These are phyloP conservation scores for Coregonus ussuriensis DNA, from an alignment of 2,797 vertebrate species.

Conservation along the genomic window DNA sequence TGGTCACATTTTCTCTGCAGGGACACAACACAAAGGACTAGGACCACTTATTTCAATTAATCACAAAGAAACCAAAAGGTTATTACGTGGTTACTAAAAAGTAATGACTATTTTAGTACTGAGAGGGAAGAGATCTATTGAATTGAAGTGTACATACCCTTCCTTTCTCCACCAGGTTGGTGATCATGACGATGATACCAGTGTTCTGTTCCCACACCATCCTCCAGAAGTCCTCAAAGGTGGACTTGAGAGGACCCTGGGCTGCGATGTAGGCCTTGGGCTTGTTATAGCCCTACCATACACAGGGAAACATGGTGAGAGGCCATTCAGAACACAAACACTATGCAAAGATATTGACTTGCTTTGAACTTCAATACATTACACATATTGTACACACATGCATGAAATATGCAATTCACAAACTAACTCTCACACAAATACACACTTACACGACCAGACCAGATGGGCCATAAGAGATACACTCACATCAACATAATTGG, in stretches of 20 bases:
- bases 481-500: slow-evolving; percentile 96
- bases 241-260: slow-evolving; percentile 93
- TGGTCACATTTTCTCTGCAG: slow-evolving; percentile 92
- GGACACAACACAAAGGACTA: background rate
- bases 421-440: background rate
- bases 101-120: no score
- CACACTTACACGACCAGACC: background rate
- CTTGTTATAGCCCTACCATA: slow-evolving; percentile 91
- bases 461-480: background rate
- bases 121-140: no score
- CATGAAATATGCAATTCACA: slow-evolving; percentile 2
- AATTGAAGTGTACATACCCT: slow-evolving; percentile 74
- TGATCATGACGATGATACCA: slow-evolving; percentile 94
- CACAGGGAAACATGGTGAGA: slow-evolving; percentile 16
- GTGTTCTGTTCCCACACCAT: slow-evolving; percentile 98
- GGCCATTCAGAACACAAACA: slow-evolving; percentile 3
- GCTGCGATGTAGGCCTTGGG: slow-evolving; percentile 92
- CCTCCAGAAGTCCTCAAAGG: slow-evolving; percentile 95
- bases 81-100: no score
- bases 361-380: background rate
- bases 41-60: background rate
- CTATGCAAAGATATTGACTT: background rate
- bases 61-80: background rate
- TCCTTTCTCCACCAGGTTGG: slow-evolving; percentile 95
- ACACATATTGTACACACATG: background rate